phyloP scores from a whole-genome alignment of 2,113 vertebrate species.

The Hypanus sabinus region DNA sequence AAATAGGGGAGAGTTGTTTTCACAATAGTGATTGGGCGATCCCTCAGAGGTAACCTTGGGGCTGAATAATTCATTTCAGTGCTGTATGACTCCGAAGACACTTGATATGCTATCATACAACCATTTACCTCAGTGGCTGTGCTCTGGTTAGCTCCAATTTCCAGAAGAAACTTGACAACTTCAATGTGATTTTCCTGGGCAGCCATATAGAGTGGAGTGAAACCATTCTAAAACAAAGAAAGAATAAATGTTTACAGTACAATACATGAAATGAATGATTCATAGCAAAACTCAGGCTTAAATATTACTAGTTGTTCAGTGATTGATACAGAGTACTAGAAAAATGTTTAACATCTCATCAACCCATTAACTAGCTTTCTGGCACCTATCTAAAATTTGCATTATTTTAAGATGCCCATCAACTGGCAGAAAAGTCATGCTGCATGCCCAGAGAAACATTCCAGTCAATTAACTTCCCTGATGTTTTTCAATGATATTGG shows the following conservation, averaged over 20 bases:
- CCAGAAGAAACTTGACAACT: slow-evolving; percentile 87
- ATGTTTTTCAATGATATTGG: neutral
- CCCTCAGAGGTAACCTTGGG: too few relatives aligned
- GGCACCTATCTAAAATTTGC: neutral
- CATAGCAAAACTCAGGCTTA: neutral
- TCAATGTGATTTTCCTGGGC: slow-evolving; percentile 96
- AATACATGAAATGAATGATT: neutral
- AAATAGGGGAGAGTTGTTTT: too few relatives aligned
- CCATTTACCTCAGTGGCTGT: slow-evolving; percentile 84
- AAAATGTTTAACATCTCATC: neutral
- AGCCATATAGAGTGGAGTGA: slow-evolving; percentile 96
- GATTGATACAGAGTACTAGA: neutral
- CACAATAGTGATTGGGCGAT: too few relatives aligned
- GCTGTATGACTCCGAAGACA: neutral
- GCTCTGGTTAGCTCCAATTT: slow-evolving; percentile 96
- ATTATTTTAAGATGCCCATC: neutral
- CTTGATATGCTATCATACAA: neutral
- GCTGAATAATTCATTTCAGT: too few relatives aligned
- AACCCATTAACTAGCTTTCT: neutral
- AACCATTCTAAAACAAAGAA: slow-evolving; percentile 77
- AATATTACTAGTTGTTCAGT: neutral
- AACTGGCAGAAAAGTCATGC: neutral
- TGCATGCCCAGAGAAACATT: neutral
- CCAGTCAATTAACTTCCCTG: neutral
- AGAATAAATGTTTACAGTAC: neutral